Percentiles rank a stretch among this genome's conserved stretches.
Evolutionary conservation across 1,140 invertebrate genomes (phyloP).

Genomic region (Caenorhabditis remanei): DNA sequence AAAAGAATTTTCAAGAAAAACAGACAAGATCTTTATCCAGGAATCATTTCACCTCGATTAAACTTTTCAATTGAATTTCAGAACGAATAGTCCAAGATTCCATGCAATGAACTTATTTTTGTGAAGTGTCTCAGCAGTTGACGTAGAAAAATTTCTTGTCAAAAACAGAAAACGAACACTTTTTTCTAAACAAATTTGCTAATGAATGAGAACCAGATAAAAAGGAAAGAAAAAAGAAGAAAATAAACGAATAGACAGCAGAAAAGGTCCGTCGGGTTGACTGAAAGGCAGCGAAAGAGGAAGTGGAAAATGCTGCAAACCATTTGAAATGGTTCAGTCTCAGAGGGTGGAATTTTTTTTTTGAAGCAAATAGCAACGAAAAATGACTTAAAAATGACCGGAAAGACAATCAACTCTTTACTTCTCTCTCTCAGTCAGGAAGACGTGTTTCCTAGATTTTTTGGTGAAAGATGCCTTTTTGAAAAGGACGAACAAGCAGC

Average conservation of each 20-base stretch:
- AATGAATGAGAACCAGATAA: slow-evolving; percentile 24
- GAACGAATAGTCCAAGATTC: background rate
- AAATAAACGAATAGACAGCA: background rate
- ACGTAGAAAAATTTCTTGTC: background rate
- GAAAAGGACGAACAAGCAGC: background rate
- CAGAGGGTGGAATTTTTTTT: background rate
- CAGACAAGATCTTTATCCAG: too few relatives aligned
- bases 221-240: background rate
- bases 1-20: too few relatives aligned
- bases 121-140: background rate
- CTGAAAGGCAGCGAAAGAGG: background rate
- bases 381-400: background rate
- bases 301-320: background rate
- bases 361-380: background rate
- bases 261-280: background rate
- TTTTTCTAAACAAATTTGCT: background rate
- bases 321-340: background rate
- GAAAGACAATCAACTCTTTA: background rate
- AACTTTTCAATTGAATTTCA: too few relatives aligned
- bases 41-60: too few relatives aligned
- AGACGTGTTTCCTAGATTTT: slow-evolving; percentile 1
- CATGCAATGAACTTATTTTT: background rate
- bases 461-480: background rate
- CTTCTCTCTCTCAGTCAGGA: background rate
- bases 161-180: slow-evolving; percentile 21